These are phyloP conservation scores for Rhea pennata DNA, from an alignment of 2,113 vertebrate species.

Conservation along the genomic window DNA sequence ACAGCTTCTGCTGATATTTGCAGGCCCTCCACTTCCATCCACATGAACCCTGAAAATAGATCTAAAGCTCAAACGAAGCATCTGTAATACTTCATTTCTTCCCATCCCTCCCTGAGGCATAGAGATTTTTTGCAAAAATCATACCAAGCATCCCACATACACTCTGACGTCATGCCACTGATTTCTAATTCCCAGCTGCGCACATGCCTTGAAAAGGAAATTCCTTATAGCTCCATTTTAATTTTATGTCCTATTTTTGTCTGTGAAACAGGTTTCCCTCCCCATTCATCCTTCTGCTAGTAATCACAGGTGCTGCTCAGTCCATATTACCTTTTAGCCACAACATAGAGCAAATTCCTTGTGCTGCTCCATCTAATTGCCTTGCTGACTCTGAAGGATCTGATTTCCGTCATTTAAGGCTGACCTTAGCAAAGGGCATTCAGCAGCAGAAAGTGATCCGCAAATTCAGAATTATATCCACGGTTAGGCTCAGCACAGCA, in stretches of 20 bases:
- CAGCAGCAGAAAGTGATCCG: not conserved
- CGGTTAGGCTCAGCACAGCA: not conserved
- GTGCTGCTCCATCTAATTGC: not conserved
- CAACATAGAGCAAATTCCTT: not conserved
- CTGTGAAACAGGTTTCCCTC: constrained; percentile 9
- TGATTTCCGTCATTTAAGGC: not conserved
- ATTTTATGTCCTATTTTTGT: not conserved
- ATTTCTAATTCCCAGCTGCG: not conserved
- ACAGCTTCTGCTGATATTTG: constrained; percentile 59
- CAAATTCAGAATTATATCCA: not conserved
- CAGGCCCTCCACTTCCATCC: not conserved
- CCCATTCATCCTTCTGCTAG: not conserved
- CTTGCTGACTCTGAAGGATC: not conserved
- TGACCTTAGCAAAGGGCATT: constrained; percentile 1
- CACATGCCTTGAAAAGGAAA: constrained; percentile 34
- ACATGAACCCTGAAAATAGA: constrained; percentile 58
- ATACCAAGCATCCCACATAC: constrained; percentile 32
- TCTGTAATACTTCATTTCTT: constrained; percentile 52
- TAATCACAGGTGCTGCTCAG: not conserved
- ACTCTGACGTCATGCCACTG: constrained; percentile 20
- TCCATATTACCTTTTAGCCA: not conserved
- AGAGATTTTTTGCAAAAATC: constrained; percentile 32
- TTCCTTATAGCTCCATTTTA: constrained; percentile 1
- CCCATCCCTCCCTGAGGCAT: not conserved
- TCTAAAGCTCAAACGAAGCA: constrained; percentile 42